Percentiles rank a stretch among this genome's conserved stretches.
Evolutionary conservation across 2,888 invertebrate genomes (phyloP).

Genomic region (Deladenus siricidicola): DNA sequence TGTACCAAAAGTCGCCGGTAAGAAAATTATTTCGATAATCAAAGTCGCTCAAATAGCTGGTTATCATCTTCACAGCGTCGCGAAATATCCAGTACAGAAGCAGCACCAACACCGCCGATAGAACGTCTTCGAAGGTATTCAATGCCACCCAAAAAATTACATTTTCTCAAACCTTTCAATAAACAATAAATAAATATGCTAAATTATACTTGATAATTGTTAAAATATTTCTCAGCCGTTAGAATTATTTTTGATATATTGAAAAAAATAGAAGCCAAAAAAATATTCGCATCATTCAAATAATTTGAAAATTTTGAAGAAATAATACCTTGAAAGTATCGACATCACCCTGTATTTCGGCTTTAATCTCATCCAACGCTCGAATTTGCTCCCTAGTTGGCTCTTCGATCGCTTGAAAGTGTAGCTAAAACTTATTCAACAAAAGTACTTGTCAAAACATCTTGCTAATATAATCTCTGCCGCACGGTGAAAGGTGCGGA

Average conservation of each 20-base stretch:
- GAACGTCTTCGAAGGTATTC: slow-evolving; percentile 29
- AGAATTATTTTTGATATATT: too few relatives aligned
- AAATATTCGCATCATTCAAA: too few relatives aligned
- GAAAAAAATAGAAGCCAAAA: too few relatives aligned
- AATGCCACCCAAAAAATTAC: slow-evolving; percentile 29
- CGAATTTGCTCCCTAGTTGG: slow-evolving; percentile 38
- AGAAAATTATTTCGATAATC: slow-evolving; percentile 43
- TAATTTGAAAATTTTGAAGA: neutral
- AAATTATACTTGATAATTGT: too few relatives aligned
- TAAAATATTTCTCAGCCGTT: too few relatives aligned
- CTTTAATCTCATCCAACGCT: slow-evolving; percentile 36
- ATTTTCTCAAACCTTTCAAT: too few relatives aligned
- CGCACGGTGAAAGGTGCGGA: too few relatives aligned
- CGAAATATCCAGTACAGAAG: slow-evolving; percentile 44
- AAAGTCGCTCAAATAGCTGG: slow-evolving; percentile 38
- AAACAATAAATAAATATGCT: too few relatives aligned
- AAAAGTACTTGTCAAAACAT: neutral
- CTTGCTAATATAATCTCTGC: too few relatives aligned
- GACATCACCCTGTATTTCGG: slow-evolving; percentile 29
- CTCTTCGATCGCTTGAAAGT: slow-evolving; percentile 36
- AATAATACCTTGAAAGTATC: slow-evolving; percentile 27
- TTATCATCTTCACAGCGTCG: slow-evolving; percentile 37
- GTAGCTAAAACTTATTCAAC: slow-evolving; percentile 30
- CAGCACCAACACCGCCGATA: slow-evolving; percentile 37
- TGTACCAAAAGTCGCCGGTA: slow-evolving; percentile 45